These are phyloP conservation scores for Sphaeramia orbicularis DNA, from an alignment of 2,797 vertebrate genomes.

Conservation along the genomic window DNA sequence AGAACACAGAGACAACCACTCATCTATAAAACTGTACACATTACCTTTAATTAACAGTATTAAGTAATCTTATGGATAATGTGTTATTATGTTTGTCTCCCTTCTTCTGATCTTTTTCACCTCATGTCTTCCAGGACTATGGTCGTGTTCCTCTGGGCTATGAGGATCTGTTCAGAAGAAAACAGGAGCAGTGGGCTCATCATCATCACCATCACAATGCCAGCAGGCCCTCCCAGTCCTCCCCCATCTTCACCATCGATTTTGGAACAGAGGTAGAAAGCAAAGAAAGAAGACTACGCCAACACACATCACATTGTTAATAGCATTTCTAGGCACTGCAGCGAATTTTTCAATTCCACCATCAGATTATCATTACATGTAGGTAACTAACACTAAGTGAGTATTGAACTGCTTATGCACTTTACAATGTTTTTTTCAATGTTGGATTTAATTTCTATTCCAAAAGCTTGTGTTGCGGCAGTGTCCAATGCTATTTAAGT, in stretches of 20 bases:
- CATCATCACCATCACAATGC: slow-evolving; percentile 85
- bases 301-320: not conserved
- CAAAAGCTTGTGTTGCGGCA: slow-evolving; percentile 45
- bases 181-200: slow-evolving; percentile 93
- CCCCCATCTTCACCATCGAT: slow-evolving; percentile 93
- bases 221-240: slow-evolving; percentile 91
- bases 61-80: not conserved
- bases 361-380: slow-evolving; percentile 1
- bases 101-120: not conserved
- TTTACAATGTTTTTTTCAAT: slow-evolving; percentile 32
- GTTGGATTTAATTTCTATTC: slow-evolving; percentile 55
- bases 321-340: not conserved
- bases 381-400: slow-evolving; percentile 3
- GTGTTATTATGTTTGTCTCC: not conserved
- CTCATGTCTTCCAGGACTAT: slow-evolving; percentile 77
- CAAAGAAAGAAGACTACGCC: slow-evolving; percentile 6
- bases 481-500: slow-evolving; percentile 77
- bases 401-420: slow-evolving; percentile 16
- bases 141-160: slow-evolving; percentile 85
- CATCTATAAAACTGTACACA: too few species aligned
- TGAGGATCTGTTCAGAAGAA: slow-evolving; percentile 92
- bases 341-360: not conserved
- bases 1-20: too few species aligned
- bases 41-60: not conserved
- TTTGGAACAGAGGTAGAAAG: slow-evolving; percentile 90